Evolutionary conservation across 1,140 invertebrate species (phyloP).

Genomic region (Coelopa frigida): DNA sequence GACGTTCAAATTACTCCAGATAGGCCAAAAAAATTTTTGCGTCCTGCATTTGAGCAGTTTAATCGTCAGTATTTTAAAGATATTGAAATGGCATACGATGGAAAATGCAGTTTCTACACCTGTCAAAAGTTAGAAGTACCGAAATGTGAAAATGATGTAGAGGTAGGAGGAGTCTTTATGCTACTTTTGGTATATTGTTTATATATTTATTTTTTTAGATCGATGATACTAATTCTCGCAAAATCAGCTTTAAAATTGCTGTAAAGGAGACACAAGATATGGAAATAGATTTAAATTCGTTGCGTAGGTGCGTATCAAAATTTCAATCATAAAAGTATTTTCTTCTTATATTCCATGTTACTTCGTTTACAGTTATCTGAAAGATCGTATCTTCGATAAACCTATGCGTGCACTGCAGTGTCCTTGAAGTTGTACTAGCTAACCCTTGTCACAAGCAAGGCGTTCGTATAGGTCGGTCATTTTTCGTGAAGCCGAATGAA

Average conservation of each 20-base stretch:
- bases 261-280: constrained; percentile 53
- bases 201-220: constrained; percentile 17
- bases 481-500: constrained; percentile 34
- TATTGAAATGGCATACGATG: constrained; percentile 62
- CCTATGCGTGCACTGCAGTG: constrained; percentile 67
- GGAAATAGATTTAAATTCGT: constrained; percentile 48
- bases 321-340: no score
- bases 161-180: no score
- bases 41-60: constrained; percentile 32
- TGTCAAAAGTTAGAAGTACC: constrained; percentile 15
- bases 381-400: constrained; percentile 36
- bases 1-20: constrained; percentile 50
- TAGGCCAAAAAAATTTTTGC: constrained; percentile 46
- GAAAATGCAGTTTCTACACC: constrained; percentile 48
- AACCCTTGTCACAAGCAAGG: constrained; percentile 47
- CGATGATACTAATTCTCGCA: constrained; percentile 17
- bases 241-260: constrained; percentile 50
- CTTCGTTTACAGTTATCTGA: constrained; percentile 34
- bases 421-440: constrained; percentile 71
- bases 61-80: constrained; percentile 23
- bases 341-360: no score
- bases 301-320: no score
- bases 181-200: no score
- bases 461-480: constrained; percentile 46
- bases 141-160: constrained; percentile 15